These are phyloP conservation scores for Oreortyx pictus DNA, from an alignment of 2,797 vertebrate species.

Conservation along the genomic window DNA sequence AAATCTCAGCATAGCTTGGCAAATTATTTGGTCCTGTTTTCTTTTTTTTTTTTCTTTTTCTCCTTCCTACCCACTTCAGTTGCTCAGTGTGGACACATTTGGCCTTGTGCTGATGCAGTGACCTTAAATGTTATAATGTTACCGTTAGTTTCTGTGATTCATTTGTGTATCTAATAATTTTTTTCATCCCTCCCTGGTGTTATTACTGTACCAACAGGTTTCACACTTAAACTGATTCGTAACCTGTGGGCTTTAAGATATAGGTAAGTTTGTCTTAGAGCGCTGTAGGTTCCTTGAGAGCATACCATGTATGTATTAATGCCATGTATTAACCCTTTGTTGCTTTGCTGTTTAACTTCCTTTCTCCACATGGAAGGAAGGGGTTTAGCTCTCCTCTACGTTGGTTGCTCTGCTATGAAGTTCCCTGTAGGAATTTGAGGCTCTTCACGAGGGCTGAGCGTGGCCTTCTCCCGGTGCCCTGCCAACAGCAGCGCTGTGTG, in stretches of 20 bases:
- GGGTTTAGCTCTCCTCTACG: background rate
- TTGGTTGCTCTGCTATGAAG: background rate
- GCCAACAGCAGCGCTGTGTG: background rate
- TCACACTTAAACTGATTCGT: background rate
- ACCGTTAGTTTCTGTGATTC: background rate
- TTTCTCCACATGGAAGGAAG: background rate
- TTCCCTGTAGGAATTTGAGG: background rate
- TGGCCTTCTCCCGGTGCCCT: background rate
- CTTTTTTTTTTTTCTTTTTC: too few relatives aligned
- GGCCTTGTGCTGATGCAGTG: background rate
- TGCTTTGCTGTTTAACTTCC: too few relatives aligned
- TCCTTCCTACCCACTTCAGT: background rate
- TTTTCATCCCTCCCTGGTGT: background rate
- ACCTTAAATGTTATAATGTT: background rate
- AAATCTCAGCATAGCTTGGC: background rate
- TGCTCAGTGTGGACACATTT: slow-evolving; percentile 4
- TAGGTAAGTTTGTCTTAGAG: background rate
- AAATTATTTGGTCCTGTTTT: background rate
- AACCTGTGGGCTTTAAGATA: background rate
- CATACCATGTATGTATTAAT: too few relatives aligned
- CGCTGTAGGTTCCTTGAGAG: background rate
- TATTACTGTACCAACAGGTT: background rate
- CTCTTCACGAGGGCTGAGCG: background rate
- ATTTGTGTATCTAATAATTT: background rate
- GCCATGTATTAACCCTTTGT: background rate